phyloP scores from a whole-genome alignment of 2,888 invertebrate genomes.

The Drosophila pseudotalamancana region DNA sequence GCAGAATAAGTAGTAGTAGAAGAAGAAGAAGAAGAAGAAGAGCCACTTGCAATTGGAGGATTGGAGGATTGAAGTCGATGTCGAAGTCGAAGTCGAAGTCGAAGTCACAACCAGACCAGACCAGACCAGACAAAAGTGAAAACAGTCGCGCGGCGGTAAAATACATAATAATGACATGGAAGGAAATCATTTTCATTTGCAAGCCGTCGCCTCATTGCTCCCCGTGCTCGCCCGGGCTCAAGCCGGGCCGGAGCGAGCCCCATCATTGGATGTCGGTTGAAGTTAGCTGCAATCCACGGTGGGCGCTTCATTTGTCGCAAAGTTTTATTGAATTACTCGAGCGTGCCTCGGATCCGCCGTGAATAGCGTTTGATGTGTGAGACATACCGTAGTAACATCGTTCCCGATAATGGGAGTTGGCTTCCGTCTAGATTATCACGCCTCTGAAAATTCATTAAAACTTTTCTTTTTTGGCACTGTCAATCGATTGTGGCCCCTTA shows the following conservation, averaged over 20 bases:
- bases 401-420: constrained; percentile 46
- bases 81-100: neutral
- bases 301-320: constrained; percentile 79
- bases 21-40: neutral
- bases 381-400: constrained; percentile 25
- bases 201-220: constrained; percentile 62
- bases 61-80: neutral
- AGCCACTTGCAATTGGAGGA: constrained; percentile 33
- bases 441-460: constrained; percentile 77
- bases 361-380: constrained; percentile 56
- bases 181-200: constrained; percentile 79
- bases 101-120: neutral
- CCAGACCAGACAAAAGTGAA: constrained; percentile 63
- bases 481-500: constrained; percentile 54
- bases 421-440: constrained; percentile 71
- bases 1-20: constrained; percentile 15
- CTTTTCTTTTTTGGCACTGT: constrained; percentile 52
- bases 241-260: constrained; percentile 1
- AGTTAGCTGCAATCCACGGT: constrained; percentile 51
- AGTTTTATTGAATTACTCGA: constrained; percentile 81
- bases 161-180: constrained; percentile 78
- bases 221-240: neutral
- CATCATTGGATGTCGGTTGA: constrained; percentile 48
- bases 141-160: constrained; percentile 61
- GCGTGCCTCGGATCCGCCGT: constrained; percentile 63